Conservation (phyloP, 2,797 vertebrate genomes). For the Chrosomus eos region DNA sequence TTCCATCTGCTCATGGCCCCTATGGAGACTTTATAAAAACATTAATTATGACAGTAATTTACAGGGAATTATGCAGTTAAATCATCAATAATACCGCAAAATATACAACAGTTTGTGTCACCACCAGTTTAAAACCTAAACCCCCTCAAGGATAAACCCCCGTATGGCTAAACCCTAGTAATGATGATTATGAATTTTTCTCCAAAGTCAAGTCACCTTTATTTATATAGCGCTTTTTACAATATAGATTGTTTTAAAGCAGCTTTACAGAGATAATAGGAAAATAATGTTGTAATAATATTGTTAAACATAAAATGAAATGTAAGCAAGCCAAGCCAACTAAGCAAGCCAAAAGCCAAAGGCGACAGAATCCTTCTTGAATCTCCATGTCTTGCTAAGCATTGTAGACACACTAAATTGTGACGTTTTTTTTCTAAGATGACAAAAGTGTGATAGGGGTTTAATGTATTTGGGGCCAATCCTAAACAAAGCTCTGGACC, state of each 20-base stretch:
- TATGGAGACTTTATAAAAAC: background rate
- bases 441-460: background rate
- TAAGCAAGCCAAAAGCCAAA: too few species aligned
- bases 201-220: background rate
- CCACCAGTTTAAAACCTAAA: background rate
- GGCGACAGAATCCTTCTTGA: background rate
- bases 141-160: background rate
- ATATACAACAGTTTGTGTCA: slow-evolving; percentile 9
- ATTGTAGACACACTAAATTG: background rate
- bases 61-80: background rate
- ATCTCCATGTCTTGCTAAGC: background rate
- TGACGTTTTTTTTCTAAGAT: background rate
- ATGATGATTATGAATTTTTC: slow-evolving; percentile 24
- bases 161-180: background rate
- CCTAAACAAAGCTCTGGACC: background rate
- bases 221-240: too few species aligned
- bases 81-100: slow-evolving; percentile 5
- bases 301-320: too few species aligned
- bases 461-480: background rate
- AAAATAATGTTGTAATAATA: too few species aligned
- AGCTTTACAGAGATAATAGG: too few species aligned
- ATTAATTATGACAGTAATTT: background rate
- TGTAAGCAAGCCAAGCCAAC: too few species aligned
- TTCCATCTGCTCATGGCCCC: background rate
- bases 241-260: too few species aligned